Base-by-base conservation (phyloP, 2,113 vertebrate species). In the Burhinus oedicnemus region DNA sequence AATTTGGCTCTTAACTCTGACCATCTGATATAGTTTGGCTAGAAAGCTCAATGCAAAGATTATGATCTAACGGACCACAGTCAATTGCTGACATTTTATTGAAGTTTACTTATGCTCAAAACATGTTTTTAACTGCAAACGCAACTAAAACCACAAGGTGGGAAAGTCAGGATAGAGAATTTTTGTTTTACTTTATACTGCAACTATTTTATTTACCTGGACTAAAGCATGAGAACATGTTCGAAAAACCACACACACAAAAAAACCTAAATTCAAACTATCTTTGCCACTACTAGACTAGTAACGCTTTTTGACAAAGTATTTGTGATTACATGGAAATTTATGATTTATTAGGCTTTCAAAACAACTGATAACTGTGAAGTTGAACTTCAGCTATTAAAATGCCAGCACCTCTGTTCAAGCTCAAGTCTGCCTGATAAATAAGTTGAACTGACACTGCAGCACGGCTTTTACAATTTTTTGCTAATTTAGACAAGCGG, bases 81-180 rank as follows among this genome's bases (percentile, higher is more conserved):
- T 38, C 66, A 80, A 61, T 5, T 90, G 49, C 55, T 70, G 54
- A 72, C 49, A 80, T 85, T 94, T 87, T 69, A 79, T 30, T 93
- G 60, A 64, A 60, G 34, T 89, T 91, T 95, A 76, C 36, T 90
- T 90, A 83, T 12, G 75, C 58, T 83, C 71, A 70, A 55, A 94
- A n/a, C 21, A 84, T 4, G 4, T 32, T 72, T 96, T 79, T 40
- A 76, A 87, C 78, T 38, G 21, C 42, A 92, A 94, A 90, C 36
- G 69, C 40, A 86, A 70, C 71, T 70, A 42, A 95, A 95, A 83
- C 70, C 79, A 69, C 64, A 61, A 66, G 19, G 58, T 54, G 23
- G 54, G 45, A 90, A 95, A 90, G 22, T 8, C 45, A 88, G 60
- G 85, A 92, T 40, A 96, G 58, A 96, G 70, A 91, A 90, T 61